A percentile compares a stretch with the other conserved stretches of the same genome.
Evolutionary conservation across 2,797 vertebrate species (phyloP).

Genomic region (Mus caroli): DNA sequence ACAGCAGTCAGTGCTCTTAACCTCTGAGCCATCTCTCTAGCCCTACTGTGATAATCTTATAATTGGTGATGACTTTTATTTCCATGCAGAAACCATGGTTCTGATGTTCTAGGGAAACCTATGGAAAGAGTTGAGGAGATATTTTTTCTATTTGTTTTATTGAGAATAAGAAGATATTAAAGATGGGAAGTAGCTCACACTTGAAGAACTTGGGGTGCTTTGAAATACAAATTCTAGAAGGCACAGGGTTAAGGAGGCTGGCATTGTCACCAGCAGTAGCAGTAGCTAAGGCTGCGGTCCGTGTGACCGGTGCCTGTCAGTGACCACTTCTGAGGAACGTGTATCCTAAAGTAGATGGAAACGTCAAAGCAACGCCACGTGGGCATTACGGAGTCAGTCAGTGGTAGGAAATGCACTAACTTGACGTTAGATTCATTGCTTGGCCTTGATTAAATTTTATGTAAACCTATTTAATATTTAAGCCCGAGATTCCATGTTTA

Average conservation of each 20-base stretch:
- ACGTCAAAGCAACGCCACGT: background rate
- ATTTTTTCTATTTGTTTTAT: slow-evolving; percentile 22
- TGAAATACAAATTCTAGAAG: slow-evolving; percentile 3
- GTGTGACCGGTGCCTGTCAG: background rate
- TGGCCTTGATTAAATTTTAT: slow-evolving; percentile 61
- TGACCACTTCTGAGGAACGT: slow-evolving; percentile 41
- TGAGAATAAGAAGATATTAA: slow-evolving; percentile 8
- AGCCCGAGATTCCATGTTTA: slow-evolving; percentile 23
- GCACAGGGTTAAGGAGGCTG: background rate
- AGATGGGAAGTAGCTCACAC: slow-evolving; percentile 36
- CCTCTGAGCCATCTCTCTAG: too few relatives aligned
- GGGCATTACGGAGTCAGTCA: slow-evolving; percentile 21
- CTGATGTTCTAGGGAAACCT: slow-evolving; percentile 38
- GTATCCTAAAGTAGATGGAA: slow-evolving; percentile 26
- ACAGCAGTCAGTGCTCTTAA: too few relatives aligned
- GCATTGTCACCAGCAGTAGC: background rate
- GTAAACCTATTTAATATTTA: slow-evolving; percentile 64
- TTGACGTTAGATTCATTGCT: slow-evolving; percentile 57
- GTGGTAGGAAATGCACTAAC: slow-evolving; percentile 45
- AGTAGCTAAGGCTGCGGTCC: background rate
- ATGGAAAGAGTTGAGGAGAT: background rate
- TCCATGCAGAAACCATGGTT: background rate
- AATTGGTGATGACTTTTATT: background rate
- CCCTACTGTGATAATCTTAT: background rate
- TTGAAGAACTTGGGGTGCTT: slow-evolving; percentile 26